A percentile compares a stretch with the other conserved stretches of the same genome.
Conservation (phyloP, 1,140 invertebrate species). For the Lineus longissimus region DNA sequence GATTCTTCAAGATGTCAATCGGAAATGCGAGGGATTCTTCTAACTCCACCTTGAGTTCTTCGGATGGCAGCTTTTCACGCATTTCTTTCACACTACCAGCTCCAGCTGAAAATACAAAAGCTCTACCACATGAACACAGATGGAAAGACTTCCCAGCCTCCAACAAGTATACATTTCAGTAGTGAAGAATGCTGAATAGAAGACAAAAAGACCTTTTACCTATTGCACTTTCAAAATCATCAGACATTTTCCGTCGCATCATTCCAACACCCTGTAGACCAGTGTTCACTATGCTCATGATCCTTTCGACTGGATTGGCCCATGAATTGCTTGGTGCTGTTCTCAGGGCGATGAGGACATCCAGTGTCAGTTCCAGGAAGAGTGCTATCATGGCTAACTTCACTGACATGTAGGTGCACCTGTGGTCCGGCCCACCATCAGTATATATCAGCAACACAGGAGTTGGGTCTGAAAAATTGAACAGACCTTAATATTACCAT, state of each 20-base stretch:
- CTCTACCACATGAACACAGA: too few relatives aligned
- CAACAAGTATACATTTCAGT: too few relatives aligned
- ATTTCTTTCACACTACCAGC: constrained; percentile 1
- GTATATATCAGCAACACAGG: constrained; percentile 12
- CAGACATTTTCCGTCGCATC: too few relatives aligned
- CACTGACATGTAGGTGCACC: constrained; percentile 13
- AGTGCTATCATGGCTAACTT: constrained; percentile 7
- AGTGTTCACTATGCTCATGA: constrained; percentile 13
- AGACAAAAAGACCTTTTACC: too few relatives aligned
- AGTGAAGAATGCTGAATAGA: too few relatives aligned
- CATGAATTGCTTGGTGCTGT: constrained; percentile 14
- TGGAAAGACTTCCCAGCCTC: too few relatives aligned
- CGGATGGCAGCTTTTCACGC: not conserved
- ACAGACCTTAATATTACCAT: too few relatives aligned
- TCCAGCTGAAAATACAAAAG: not conserved
- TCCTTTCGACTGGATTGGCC: constrained; percentile 18
- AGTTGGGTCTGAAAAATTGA: too few relatives aligned
- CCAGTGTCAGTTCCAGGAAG: constrained; percentile 15
- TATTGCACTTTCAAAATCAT: too few relatives aligned
- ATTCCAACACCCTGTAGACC: constrained; percentile 17
- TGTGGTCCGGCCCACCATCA: constrained; percentile 22
- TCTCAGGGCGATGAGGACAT: constrained; percentile 15
- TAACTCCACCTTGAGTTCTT: not conserved
- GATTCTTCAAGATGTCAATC: not conserved
- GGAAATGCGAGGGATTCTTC: not conserved